phyloP scores from a whole-genome alignment of 2,797 vertebrate species.

The Sebastiscus tertius region DNA sequence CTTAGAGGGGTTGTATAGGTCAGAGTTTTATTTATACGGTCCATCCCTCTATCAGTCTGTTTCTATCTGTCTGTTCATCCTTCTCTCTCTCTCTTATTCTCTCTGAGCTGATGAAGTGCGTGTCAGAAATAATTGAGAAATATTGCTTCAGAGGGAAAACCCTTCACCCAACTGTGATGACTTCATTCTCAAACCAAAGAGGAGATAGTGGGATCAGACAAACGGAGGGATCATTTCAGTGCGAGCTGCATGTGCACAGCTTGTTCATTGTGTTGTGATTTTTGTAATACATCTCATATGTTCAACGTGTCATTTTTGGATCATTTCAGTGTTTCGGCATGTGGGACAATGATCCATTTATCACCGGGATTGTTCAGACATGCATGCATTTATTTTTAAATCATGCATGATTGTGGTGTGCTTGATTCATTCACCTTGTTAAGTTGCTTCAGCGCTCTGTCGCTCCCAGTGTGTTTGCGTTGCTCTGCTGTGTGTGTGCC shows the following conservation, averaged over 20 bases:
- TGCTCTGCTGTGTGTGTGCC: constrained; percentile 27
- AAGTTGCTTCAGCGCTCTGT: not conserved
- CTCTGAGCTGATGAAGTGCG: constrained; percentile 17
- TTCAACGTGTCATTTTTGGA: not conserved
- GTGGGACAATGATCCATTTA: not conserved
- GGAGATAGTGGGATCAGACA: constrained; percentile 28
- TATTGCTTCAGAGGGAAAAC: not conserved
- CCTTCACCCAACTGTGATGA: not conserved
- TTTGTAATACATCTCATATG: not conserved
- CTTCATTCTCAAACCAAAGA: constrained; percentile 5
- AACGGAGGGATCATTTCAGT: constrained; percentile 11
- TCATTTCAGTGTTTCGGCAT: constrained; percentile 14
- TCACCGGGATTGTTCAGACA: not conserved
- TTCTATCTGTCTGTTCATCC: constrained; percentile 24
- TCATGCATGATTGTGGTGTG: constrained; percentile 37
- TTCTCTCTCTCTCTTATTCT: constrained; percentile 14
- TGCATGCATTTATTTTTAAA: constrained; percentile 38
- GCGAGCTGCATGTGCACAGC: constrained; percentile 19
- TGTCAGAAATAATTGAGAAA: constrained; percentile 18
- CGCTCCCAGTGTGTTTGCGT: constrained; percentile 36
- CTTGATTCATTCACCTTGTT: constrained; percentile 17
- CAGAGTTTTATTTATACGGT: not conserved
- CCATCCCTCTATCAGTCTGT: constrained; percentile 10
- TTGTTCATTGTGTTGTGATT: constrained; percentile 2
- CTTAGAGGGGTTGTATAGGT: not conserved